phyloP scores from a whole-genome alignment of 2,888 invertebrate species.

The Chironomus riparius region DNA sequence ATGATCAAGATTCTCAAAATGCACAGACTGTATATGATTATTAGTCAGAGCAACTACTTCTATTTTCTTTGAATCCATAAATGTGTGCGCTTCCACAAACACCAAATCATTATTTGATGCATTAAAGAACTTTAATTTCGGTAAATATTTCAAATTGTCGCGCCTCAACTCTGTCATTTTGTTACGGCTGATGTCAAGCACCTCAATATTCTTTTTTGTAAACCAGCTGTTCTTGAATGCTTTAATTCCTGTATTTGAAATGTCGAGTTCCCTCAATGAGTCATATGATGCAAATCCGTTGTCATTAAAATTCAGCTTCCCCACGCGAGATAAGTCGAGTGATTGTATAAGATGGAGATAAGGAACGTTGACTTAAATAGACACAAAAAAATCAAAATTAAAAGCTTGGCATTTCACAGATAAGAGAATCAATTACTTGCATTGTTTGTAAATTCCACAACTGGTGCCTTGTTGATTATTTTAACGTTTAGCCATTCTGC shows the following conservation, averaged over 20 bases:
- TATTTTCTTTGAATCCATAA: neutral
- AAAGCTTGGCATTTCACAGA: neutral
- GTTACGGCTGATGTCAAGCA: neutral
- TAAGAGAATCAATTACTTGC: neutral
- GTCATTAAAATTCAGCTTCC: neutral
- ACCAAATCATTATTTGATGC: neutral
- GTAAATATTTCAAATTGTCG: neutral
- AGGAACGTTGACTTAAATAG: neutral
- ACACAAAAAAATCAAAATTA: neutral
- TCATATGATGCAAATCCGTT: neutral
- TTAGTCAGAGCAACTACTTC: neutral
- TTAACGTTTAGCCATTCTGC: neutral
- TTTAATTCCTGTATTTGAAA: neutral
- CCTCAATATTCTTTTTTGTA: neutral
- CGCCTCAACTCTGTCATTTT: neutral
- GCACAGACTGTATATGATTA: neutral
- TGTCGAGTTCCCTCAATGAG: neutral
- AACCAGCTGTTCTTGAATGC: neutral
- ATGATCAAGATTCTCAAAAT: neutral
- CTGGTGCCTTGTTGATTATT: neutral
- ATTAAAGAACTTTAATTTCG: neutral
- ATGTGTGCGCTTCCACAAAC: neutral
- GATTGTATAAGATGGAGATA: conserved; percentile 2
- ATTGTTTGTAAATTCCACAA: neutral
- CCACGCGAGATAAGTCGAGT: neutral